phyloP scores from a whole-genome alignment of 2,888 invertebrate genomes.

The Melieria omissa region DNA sequence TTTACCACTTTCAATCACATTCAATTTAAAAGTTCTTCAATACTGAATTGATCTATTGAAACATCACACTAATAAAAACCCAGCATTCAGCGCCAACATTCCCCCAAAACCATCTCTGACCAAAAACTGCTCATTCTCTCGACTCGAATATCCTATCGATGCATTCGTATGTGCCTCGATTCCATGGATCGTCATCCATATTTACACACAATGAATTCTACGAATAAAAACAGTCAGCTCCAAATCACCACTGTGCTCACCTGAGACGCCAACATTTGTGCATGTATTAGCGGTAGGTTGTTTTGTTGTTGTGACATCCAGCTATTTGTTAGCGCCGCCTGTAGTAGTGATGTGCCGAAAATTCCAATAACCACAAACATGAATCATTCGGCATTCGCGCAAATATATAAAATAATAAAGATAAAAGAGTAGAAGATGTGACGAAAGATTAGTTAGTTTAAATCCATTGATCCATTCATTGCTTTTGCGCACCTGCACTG shows the following conservation, averaged over 20 bases:
- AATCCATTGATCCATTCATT: slow-evolving; percentile 50
- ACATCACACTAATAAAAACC: no score
- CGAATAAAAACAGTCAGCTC: no score
- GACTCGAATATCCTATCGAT: no score
- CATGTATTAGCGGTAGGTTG: slow-evolving; percentile 57
- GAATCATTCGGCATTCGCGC: background rate
- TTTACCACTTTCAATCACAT: no score
- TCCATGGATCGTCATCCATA: no score
- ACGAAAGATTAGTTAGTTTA: slow-evolving; percentile 10
- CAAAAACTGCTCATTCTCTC: no score
- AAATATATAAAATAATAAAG: slow-evolving; percentile 8
- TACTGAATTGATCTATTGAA: no score
- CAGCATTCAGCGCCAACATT: no score
- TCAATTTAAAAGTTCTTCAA: no score
- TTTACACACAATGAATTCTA: no score
- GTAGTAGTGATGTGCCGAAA: background rate
- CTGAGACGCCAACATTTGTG: slow-evolving; percentile 64
- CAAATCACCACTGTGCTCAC: slow-evolving; percentile 40
- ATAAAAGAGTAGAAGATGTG: slow-evolving; percentile 29
- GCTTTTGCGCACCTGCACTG: slow-evolving; percentile 57
- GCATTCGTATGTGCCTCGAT: no score
- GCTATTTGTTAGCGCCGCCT: slow-evolving; percentile 56
- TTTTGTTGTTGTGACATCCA: slow-evolving; percentile 59
- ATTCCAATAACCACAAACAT: background rate
- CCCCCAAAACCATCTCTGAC: no score